Base-by-base conservation (phyloP, 2,113 vertebrate species). In the Grantiella picta region DNA sequence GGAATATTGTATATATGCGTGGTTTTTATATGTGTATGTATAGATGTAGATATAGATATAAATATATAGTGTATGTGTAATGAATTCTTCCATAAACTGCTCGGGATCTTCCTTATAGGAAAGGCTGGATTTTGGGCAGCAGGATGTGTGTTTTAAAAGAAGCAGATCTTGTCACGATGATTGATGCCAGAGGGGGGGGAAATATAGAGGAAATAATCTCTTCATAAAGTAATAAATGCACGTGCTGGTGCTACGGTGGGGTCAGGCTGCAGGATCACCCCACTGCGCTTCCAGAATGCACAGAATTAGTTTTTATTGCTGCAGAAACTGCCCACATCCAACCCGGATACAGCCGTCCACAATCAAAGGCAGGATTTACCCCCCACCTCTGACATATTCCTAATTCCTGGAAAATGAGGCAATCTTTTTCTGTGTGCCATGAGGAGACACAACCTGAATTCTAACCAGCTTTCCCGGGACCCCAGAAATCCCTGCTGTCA, bases 341-440 rank as follows among this genome's bases (percentile, higher is more conserved):
- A 66, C 66, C 66, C 7, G 45, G 93, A 94, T 86, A 38, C 87
- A 89, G 90, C 63, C 68, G 0, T 23, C 45, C 77, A 44, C 92
- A 83, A 57, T 80, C 90, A 77, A 77, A 80, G 77, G 84, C 87
- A 93, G 92, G 82, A 82, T 82, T 93, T 90, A 79, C 52, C 81
- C 81, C 70, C 89, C 92, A 85, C 86, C 93, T 88, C 91, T 82
- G 89, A 76, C 82, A 90, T 68, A 79, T 19, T 90, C 91, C 86
- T 68, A 38, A 90, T 90, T 90, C 93, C 96, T 86, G 89, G 63
- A 92, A 95, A 90, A 95, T 77, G 86, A 90, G 86, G 86, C 89
- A 80, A 95, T 76, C 89, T 50, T 75, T 63, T 68, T 66, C 60
- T 82, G 0, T 16, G 56, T 7, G 68, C 8, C 5, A 61, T 10